Conservation (phyloP, 2,797 vertebrate species). For the Cossypha heuglini region DNA sequence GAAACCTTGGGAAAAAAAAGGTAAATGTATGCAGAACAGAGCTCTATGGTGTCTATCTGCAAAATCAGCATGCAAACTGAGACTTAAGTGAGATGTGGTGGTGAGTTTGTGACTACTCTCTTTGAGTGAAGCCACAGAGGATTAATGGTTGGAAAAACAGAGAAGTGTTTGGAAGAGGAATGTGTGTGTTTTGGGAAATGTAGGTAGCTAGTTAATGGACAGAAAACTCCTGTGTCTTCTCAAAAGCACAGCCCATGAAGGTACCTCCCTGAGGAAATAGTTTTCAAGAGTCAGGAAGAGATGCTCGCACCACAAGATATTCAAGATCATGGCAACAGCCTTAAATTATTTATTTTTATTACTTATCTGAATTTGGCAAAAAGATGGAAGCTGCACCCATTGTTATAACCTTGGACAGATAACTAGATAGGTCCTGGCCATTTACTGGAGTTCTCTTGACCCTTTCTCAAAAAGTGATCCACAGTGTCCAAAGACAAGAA, state of each 20-base stretch:
- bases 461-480: background rate
- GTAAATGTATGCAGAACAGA: background rate
- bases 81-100: background rate
- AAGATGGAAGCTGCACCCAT: background rate
- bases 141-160: background rate
- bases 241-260: background rate
- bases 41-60: background rate
- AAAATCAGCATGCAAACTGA: background rate
- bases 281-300: background rate
- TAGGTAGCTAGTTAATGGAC: background rate
- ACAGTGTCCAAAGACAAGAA: background rate
- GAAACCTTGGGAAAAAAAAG: background rate
- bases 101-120: background rate
- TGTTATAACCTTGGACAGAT: background rate
- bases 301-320: background rate
- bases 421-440: background rate
- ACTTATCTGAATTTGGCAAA: background rate
- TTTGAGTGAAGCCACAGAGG: background rate
- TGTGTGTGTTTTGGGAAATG: background rate
- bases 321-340: rapidly evolving
- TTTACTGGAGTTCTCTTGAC: background rate
- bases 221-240: background rate
- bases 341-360: background rate
- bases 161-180: background rate
- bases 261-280: background rate